Evolutionary conservation across 2,888 invertebrate species (phyloP).

Genomic region (Calameuta filiformis): DNA sequence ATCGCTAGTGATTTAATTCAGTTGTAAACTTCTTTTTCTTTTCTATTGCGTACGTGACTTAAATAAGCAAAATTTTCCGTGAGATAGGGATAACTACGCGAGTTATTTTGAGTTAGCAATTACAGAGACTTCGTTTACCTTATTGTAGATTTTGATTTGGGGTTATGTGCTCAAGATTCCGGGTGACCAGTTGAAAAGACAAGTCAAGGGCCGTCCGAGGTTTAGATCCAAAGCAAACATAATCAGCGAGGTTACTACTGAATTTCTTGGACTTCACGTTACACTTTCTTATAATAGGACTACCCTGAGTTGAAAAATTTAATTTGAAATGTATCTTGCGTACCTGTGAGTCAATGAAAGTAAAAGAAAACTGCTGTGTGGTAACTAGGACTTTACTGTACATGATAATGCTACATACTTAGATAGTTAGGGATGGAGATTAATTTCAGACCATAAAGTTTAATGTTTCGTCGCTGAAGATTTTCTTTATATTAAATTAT

Average conservation of each 20-base stretch:
- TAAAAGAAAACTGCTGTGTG: not conserved
- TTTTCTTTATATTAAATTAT: too few relatives aligned
- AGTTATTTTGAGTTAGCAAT: constrained; percentile 27
- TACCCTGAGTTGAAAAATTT: not conserved
- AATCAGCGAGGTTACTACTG: not conserved
- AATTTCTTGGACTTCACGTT: not conserved
- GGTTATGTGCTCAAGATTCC: not conserved
- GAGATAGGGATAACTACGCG: not conserved
- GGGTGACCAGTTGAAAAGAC: not conserved
- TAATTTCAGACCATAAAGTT: too few relatives aligned
- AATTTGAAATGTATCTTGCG: not conserved
- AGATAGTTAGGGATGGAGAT: too few relatives aligned
- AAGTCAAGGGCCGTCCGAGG: not conserved
- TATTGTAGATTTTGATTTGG: constrained; percentile 22
- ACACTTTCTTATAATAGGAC: not conserved
- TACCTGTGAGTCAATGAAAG: not conserved
- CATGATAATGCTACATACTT: too few relatives aligned
- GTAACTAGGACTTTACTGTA: not conserved
- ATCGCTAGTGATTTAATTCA: not conserved
- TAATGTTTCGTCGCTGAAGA: too few relatives aligned
- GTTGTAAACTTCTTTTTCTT: not conserved
- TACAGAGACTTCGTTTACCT: constrained; percentile 24
- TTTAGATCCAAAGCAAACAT: not conserved
- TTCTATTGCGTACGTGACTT: constrained; percentile 19
- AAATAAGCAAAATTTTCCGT: constrained; percentile 19